Conservation (phyloP, 2,797 vertebrate genomes). For the Sebastes aleutianus region DNA sequence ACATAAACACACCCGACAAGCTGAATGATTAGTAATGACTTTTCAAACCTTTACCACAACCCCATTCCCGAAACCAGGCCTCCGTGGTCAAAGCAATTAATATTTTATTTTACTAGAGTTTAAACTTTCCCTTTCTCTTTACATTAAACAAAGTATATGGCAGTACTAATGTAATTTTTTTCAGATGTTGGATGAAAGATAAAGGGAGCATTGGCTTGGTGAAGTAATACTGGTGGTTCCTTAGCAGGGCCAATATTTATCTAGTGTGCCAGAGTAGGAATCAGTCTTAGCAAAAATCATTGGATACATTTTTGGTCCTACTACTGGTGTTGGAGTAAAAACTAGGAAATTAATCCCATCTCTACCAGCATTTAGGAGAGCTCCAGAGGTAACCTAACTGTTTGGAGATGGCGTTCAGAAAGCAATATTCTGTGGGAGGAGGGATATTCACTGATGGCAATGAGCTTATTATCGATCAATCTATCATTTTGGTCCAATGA, state of each 20-base stretch:
- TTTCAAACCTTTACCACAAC: slow-evolving; percentile 67
- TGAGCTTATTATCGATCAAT: neutral
- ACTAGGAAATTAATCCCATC: neutral
- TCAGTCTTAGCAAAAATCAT: neutral
- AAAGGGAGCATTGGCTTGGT: neutral
- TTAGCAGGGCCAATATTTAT: neutral
- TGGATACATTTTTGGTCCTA: neutral
- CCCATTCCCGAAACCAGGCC: slow-evolving; percentile 37
- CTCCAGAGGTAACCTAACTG: neutral
- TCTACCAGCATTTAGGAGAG: neutral
- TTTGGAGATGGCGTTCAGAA: neutral
- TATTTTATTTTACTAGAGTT: slow-evolving; percentile 48
- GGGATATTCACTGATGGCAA: neutral
- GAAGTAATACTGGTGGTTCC: neutral
- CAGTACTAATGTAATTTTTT: slow-evolving; percentile 6
- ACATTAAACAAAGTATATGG: slow-evolving; percentile 7
- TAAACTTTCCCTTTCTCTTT: slow-evolving; percentile 29
- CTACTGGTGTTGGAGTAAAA: neutral
- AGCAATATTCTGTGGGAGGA: neutral
- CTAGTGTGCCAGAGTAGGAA: neutral
- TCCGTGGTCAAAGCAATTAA: slow-evolving; percentile 61
- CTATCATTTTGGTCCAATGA: neutral
- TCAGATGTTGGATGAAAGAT: slow-evolving; percentile 13
- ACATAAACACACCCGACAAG: slow-evolving; percentile 69
- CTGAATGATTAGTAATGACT: slow-evolving; percentile 73